Base-by-base conservation (phyloP, 1,140 invertebrate genomes). In the Tetragonula clypearis region DNA sequence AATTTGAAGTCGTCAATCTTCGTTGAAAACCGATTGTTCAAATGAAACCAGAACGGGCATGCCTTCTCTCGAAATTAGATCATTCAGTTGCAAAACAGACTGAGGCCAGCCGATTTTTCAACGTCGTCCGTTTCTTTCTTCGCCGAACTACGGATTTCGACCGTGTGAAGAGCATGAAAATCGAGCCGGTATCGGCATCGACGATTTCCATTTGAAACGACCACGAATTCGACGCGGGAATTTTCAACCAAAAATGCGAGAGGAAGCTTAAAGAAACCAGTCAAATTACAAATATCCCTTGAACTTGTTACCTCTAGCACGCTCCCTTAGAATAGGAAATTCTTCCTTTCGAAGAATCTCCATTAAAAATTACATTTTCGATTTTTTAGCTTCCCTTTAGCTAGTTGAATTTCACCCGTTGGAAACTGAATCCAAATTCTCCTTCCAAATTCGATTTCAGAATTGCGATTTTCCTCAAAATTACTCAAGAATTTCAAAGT, bases 51-150 rank as follows among this genome's bases (percentile, higher is more conserved):
- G 66, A 53, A 41, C 73, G 8, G 41, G 41, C 62, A 72, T 62
- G 35, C 53, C n/a, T 80, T 74, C 68, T 60, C 79, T 55, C 74
- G 76, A 88, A 90, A 90, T 90, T 90, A 84, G 89, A 73, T 88
- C 85, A 90, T 90, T 90, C 89, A 90, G 77, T 85, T 90, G 89
- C 89, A 88, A 90, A 90, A 79, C 71, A 90, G 84, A 41, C 62
- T 2, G 49, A 23, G 65, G 35, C 26, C 35, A 72, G 73, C 30
- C 77, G 87, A 90, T 90, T 76, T 84, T 87, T 90, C 88, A 87
- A 66, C 35, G 88, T 90, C 82, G 26, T 30, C 19, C 58, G 35
- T 68, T 58, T 76, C 79, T 78, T 86, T 72, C 8, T 49, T 55
- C 55, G 3, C 35, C 30, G 58, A 80, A 79, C 77, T 68, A 90